phyloP scores from a whole-genome alignment of 2,888 invertebrate species.

The Pristionchus fissidentatus region DNA sequence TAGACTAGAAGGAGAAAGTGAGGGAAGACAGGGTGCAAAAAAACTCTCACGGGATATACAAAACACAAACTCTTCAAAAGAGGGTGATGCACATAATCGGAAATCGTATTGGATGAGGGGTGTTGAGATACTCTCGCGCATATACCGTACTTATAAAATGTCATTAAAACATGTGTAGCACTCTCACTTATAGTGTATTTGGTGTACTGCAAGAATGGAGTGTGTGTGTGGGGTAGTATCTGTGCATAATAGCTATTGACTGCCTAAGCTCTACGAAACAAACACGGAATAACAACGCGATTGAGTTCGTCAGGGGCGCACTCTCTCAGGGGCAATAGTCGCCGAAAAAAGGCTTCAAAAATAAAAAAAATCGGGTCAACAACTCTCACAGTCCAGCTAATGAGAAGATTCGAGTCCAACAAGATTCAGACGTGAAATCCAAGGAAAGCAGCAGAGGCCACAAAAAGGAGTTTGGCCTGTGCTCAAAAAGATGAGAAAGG shows the following conservation, averaged over 20 bases:
- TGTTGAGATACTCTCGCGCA: slow-evolving; percentile 29
- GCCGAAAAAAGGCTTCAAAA: not conserved
- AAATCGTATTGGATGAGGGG: not conserved
- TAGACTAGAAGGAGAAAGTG: slow-evolving; percentile 8
- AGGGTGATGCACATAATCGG: not conserved
- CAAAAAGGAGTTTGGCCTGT: not conserved
- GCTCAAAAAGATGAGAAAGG: not conserved
- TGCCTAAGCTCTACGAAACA: slow-evolving; percentile 37
- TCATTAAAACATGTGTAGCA: not conserved
- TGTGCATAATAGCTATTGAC: not conserved
- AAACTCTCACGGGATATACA: slow-evolving; percentile 27
- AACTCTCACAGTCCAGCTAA: slow-evolving; percentile 42
- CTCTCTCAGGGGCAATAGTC: slow-evolving; percentile 23
- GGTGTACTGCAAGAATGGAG: not conserved
- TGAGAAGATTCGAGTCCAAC: slow-evolving; percentile 36
- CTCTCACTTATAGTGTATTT: slow-evolving; percentile 39
- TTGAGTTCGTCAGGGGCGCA: slow-evolving; percentile 30
- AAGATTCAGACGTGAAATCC: slow-evolving; percentile 1
- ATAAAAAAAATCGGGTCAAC: not conserved
- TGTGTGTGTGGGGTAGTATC: not conserved
- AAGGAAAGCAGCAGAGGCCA: slow-evolving; percentile 4
- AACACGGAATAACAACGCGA: slow-evolving; percentile 36
- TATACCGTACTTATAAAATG: slow-evolving; percentile 24
- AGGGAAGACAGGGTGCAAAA: slow-evolving; percentile 2
- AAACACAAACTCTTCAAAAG: slow-evolving; percentile 11